Evolutionary conservation across 2,113 vertebrate species (phyloP).

Genomic region (Heterocephalus glaber): DNA sequence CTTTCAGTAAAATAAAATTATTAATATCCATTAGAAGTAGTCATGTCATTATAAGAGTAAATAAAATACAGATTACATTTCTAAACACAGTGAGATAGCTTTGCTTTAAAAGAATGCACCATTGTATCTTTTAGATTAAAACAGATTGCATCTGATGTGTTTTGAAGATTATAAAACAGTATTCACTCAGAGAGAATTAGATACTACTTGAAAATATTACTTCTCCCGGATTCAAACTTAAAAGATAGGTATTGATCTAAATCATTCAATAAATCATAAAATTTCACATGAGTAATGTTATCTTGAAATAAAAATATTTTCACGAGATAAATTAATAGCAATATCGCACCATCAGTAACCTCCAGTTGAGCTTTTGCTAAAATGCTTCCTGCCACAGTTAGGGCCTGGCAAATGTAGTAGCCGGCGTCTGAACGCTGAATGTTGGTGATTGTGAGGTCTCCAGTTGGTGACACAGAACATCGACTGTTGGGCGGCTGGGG

Average conservation of each 20-base stretch:
- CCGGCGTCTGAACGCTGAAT: slow-evolving; percentile 95
- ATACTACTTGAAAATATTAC: neutral
- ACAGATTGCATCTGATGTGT: neutral
- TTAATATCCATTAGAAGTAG: slow-evolving; percentile 4
- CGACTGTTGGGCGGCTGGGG: slow-evolving; percentile 96
- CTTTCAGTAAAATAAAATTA: slow-evolving; percentile 27
- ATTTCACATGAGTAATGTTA: neutral
- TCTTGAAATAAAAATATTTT: slow-evolving; percentile 21
- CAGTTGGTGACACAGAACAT: slow-evolving; percentile 94
- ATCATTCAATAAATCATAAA: neutral
- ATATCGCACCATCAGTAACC: slow-evolving; percentile 96
- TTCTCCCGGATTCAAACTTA: neutral
- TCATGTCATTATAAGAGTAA: slow-evolving; percentile 35
- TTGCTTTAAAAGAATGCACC: neutral
- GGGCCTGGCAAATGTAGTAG: slow-evolving; percentile 98
- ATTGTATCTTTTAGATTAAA: slow-evolving; percentile 14
- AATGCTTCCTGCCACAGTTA: slow-evolving; percentile 98
- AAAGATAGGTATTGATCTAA: neutral
- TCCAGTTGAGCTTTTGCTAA: slow-evolving; percentile 99
- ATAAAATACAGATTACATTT: neutral
- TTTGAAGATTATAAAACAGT: neutral
- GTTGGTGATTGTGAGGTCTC: slow-evolving; percentile 95
- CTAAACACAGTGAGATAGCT: neutral
- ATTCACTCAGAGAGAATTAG: neutral
- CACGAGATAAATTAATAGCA: slow-evolving; percentile 39